A percentile compares a stretch with the other conserved stretches of the same genome.
Evolutionary conservation across 2,888 invertebrate species (phyloP).

Genomic region (Morpho helenor): DNA sequence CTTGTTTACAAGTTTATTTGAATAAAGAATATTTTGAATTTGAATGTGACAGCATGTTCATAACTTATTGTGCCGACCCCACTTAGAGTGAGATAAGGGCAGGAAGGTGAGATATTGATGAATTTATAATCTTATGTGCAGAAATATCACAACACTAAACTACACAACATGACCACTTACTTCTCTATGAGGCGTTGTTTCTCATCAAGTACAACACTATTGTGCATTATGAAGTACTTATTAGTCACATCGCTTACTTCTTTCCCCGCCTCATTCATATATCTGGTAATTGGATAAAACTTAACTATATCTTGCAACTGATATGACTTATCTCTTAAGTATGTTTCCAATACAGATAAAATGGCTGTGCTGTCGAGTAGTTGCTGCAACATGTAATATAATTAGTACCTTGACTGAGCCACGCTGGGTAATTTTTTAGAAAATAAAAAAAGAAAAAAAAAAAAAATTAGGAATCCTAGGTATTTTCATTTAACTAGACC

Average conservation of each 20-base stretch:
- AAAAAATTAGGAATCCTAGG: no score
- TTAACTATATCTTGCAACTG: conserved; percentile 84
- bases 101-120: no score
- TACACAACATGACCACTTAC: conserved; percentile 55
- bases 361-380: conserved; percentile 97
- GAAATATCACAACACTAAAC: no score
- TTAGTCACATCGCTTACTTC: conserved; percentile 88
- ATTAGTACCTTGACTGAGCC: no score
- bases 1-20: no score
- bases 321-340: conserved; percentile 79
- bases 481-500: no score
- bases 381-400: conserved; percentile 78
- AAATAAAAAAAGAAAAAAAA: background rate
- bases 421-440: no score
- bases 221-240: conserved; percentile 92
- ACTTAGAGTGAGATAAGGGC: no score
- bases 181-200: conserved; percentile 74
- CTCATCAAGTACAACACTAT: conserved; percentile 74
- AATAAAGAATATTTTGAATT: no score
- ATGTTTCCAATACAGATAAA: conserved; percentile 91
- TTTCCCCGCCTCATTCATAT: conserved; percentile 83
- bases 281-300: conserved; percentile 87
- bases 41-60: no score
- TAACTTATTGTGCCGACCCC: no score
- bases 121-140: no score